These are phyloP conservation scores for Brachyalestes nurse DNA, from an alignment of 2,797 vertebrate genomes.

Conservation along the genomic window DNA sequence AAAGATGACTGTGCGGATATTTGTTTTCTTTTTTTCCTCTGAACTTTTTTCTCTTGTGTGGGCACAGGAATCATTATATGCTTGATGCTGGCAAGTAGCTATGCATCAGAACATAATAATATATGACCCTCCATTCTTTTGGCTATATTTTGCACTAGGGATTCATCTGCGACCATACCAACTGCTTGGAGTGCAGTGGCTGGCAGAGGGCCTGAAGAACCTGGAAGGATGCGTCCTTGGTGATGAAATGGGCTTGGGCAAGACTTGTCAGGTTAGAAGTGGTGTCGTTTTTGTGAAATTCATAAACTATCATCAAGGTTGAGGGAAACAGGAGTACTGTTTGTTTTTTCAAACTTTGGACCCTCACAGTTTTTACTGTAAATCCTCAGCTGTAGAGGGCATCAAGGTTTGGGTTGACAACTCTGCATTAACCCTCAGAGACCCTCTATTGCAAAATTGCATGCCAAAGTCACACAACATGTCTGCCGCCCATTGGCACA, in stretches of 20 bases:
- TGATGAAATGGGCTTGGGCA: slow-evolving; percentile 96
- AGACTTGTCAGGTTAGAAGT: slow-evolving; percentile 90
- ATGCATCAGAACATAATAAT: background rate
- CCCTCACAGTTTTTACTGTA: background rate
- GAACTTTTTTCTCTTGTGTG: too few relatives aligned
- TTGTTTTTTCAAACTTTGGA: too few relatives aligned
- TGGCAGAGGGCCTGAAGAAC: slow-evolving; percentile 75
- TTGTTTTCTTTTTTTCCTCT: too few relatives aligned
- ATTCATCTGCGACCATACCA: slow-evolving; percentile 85
- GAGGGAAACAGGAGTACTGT: background rate
- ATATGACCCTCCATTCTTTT: background rate
- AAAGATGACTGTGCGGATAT: too few relatives aligned
- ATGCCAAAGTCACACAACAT: too few relatives aligned
- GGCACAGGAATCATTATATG: too few relatives aligned
- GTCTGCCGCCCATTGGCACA: too few relatives aligned
- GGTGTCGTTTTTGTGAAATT: background rate
- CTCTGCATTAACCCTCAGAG: background rate
- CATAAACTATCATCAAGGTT: background rate
- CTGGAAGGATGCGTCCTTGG: slow-evolving; percentile 90
- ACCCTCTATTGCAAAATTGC: too few relatives aligned
- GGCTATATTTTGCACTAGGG: slow-evolving; percentile 66
- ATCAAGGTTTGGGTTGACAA: background rate
- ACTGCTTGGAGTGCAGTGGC: slow-evolving; percentile 88
- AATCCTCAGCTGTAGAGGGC: background rate
- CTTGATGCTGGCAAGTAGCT: too few relatives aligned